These are phyloP conservation scores for Sebastes itinus DNA, from an alignment of 2,797 vertebrate genomes.

Conservation along the genomic window DNA sequence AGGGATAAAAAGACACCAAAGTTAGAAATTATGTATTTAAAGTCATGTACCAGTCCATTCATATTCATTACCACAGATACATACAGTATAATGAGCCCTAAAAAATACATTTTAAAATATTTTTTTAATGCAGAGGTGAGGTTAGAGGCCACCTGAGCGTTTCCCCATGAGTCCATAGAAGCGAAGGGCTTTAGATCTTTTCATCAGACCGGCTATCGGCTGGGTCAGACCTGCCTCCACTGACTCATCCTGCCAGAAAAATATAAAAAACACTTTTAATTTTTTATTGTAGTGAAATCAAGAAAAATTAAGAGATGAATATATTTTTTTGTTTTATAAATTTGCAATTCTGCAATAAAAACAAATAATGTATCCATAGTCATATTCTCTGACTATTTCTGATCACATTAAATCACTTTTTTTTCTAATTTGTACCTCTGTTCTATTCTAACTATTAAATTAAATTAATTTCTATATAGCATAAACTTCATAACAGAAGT, in stretches of 20 bases:
- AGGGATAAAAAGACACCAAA: neutral
- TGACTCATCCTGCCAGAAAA: conserved; percentile 62
- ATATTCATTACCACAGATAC: neutral
- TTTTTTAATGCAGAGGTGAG: neutral
- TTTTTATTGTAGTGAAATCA: neutral
- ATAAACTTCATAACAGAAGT: too few species aligned
- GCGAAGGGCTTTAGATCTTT: conserved; percentile 83
- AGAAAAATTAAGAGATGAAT: accelerated
- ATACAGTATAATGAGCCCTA: neutral
- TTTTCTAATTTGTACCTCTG: too few species aligned
- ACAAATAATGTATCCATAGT: neutral
- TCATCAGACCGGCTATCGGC: conserved; percentile 72
- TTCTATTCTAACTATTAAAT: too few species aligned
- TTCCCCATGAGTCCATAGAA: conserved; percentile 92
- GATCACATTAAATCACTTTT: neutral
- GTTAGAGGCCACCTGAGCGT: conserved; percentile 69
- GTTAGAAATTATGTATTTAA: neutral
- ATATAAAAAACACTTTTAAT: neutral
- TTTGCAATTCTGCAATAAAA: neutral
- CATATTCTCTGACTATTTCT: neutral
- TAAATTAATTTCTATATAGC: accelerated
- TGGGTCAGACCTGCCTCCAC: conserved; percentile 47
- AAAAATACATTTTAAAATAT: neutral
- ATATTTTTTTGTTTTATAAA: neutral
- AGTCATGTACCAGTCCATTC: neutral